These are phyloP conservation scores for Allenopithecus nigroviridis DNA, from an alignment of 2,797 vertebrate species.

Conservation along the genomic window DNA sequence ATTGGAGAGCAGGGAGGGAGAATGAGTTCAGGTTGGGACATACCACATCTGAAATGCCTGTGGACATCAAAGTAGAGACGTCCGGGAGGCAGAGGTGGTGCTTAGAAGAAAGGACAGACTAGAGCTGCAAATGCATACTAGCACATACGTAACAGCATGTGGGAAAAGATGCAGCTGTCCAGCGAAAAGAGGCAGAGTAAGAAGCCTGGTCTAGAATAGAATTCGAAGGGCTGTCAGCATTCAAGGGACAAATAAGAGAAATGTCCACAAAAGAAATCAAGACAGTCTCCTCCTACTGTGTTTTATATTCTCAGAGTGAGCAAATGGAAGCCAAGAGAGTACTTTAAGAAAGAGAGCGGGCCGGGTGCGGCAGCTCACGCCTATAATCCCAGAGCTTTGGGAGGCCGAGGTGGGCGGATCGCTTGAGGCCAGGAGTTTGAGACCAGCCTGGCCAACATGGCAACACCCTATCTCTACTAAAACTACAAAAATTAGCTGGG, in stretches of 20 bases:
- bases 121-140: background rate
- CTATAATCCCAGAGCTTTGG: too few relatives aligned
- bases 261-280: background rate
- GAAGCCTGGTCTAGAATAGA: background rate
- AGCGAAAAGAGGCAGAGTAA: background rate
- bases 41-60: background rate
- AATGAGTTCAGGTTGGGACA: background rate
- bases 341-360: background rate
- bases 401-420: too few relatives aligned
- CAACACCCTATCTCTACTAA: too few relatives aligned
- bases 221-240: background rate
- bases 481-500: too few relatives aligned
- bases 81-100: background rate
- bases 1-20: background rate
- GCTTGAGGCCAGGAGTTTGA: too few relatives aligned
- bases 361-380: too few relatives aligned
- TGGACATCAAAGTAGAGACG: background rate
- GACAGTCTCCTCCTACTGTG: background rate
- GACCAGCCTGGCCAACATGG: too few relatives aligned
- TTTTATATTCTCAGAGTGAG: background rate
- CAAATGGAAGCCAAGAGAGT: background rate
- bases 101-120: background rate
- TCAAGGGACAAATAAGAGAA: background rate
- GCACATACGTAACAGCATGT: background rate
- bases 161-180: background rate